Percentiles rank a stretch among this genome's conserved stretches.
phyloP scores from a whole-genome alignment of 1,140 invertebrate species.

The Melipona quadrifasciata region DNA sequence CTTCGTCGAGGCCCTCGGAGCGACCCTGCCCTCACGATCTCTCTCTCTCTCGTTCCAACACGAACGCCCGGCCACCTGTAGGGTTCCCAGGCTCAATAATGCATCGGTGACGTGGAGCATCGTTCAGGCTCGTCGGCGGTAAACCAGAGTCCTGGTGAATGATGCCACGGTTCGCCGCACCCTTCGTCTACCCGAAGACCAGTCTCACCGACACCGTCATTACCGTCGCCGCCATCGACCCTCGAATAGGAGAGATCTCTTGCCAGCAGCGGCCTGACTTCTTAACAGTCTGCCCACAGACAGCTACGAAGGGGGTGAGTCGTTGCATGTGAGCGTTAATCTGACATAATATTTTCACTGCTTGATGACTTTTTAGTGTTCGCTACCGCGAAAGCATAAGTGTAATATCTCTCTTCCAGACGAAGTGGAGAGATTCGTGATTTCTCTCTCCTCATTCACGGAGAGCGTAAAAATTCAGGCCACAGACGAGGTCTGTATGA shows the following conservation, averaged over 20 bases:
- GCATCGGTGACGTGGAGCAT: constrained; percentile 72
- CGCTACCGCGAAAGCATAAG: neutral
- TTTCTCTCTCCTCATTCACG: no score
- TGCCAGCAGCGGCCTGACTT: constrained; percentile 53
- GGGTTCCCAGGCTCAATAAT: constrained; percentile 78
- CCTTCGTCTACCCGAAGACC: constrained; percentile 37
- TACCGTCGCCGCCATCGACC: constrained; percentile 19
- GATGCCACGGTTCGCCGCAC: constrained; percentile 37
- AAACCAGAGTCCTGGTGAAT: constrained; percentile 60
- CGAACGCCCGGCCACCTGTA: constrained; percentile 71
- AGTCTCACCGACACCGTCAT: constrained; percentile 38
- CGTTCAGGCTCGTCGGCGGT: constrained; percentile 65
- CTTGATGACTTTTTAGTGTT: constrained; percentile 19
- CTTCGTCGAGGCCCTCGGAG: constrained; percentile 37
- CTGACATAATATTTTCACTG: constrained; percentile 69
- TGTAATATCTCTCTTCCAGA: no score
- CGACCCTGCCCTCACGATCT: constrained; percentile 44
- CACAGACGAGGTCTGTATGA: no score
- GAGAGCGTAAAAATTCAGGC: no score
- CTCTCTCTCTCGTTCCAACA: constrained; percentile 59
- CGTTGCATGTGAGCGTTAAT: constrained; percentile 46
- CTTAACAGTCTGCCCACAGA: constrained; percentile 40
- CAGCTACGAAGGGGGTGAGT: neutral
- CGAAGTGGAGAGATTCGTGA: no score
- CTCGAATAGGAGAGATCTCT: constrained; percentile 44